phyloP scores from a whole-genome alignment of 2,113 vertebrate genomes.

The Cryptotis parvus region DNA sequence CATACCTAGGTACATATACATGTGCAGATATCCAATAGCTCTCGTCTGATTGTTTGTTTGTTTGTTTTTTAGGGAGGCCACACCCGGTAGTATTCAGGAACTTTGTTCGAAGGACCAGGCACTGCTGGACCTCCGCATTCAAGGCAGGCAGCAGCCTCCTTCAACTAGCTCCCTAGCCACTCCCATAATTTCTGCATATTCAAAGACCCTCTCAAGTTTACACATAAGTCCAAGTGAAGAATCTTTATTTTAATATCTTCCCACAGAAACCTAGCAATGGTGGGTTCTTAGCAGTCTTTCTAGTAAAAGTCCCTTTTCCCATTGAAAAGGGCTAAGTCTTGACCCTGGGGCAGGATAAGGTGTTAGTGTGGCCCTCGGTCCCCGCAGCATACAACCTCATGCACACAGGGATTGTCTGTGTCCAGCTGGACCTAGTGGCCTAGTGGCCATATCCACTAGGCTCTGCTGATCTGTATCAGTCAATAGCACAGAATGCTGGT shows the following conservation, averaged over 20 bases:
- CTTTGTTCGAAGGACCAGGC: too few species aligned
- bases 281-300: not conserved
- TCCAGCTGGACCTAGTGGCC: not conserved
- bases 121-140: too few species aligned
- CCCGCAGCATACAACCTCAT: not conserved
- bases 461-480: constrained; percentile 25
- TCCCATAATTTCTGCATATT: not conserved
- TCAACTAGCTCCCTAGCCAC: not conserved
- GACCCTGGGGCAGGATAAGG: not conserved
- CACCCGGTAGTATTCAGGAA: too few species aligned
- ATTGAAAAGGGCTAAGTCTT: not conserved
- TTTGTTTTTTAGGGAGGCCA: too few species aligned
- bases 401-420: not conserved
- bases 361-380: not conserved
- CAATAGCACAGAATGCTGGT: not conserved
- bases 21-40: not conserved
- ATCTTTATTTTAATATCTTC: constrained; percentile 8
- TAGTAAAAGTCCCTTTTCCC: constrained; percentile 25
- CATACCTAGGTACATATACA: rapidly evolving
- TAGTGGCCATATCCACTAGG: not conserved
- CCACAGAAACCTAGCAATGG: not conserved
- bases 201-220: not conserved
- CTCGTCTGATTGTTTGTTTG: too few species aligned
- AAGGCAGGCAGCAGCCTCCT: too few species aligned
- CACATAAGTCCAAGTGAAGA: constrained; percentile 38